A percentile compares a stretch with the other conserved stretches of the same genome.
Evolutionary conservation across 2,797 vertebrate genomes (phyloP).

Genomic region (Dendrocincla tyrannina): DNA sequence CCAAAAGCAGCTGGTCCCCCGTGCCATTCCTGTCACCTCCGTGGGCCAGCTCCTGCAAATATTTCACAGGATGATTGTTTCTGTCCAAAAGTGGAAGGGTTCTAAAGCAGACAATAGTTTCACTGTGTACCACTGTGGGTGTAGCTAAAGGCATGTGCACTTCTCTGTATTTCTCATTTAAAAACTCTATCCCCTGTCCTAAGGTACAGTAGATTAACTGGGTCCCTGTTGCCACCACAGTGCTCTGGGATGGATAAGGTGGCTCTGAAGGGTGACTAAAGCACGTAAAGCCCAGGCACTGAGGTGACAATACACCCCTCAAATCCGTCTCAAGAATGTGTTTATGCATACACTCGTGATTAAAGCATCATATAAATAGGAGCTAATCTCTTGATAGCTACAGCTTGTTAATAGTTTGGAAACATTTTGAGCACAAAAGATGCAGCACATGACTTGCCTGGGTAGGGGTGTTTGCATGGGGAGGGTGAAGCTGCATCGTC

Average conservation of each 20-base stretch:
- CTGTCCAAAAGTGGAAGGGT: conserved; percentile 1
- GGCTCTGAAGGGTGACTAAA: background rate
- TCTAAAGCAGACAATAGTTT: background rate
- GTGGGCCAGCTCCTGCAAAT: background rate
- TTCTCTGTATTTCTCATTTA: conserved; percentile 24
- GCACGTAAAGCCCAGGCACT: background rate
- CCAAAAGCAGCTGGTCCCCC: conserved; percentile 27
- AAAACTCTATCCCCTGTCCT: conserved; percentile 20
- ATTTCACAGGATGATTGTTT: conserved; percentile 36
- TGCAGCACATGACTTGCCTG: conserved; percentile 68
- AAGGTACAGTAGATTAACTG: conserved; percentile 43
- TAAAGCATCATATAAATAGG: conserved; percentile 65
- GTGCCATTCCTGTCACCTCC: conserved; percentile 38
- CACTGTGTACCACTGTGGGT: background rate
- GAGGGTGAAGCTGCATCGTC: conserved; percentile 55
- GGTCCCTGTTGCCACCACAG: background rate
- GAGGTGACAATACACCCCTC: background rate
- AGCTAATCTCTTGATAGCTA: conserved; percentile 61
- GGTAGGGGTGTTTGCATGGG: conserved; percentile 67
- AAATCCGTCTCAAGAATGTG: conserved; percentile 41
- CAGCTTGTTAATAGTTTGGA: conserved; percentile 64
- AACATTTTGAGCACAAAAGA: conserved; percentile 73
- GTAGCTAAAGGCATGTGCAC: conserved; percentile 38
- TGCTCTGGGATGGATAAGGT: background rate
- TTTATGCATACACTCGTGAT: conserved; percentile 47